phyloP scores from a whole-genome alignment of 2,888 invertebrate genomes.

The Hecatera dysodea region DNA sequence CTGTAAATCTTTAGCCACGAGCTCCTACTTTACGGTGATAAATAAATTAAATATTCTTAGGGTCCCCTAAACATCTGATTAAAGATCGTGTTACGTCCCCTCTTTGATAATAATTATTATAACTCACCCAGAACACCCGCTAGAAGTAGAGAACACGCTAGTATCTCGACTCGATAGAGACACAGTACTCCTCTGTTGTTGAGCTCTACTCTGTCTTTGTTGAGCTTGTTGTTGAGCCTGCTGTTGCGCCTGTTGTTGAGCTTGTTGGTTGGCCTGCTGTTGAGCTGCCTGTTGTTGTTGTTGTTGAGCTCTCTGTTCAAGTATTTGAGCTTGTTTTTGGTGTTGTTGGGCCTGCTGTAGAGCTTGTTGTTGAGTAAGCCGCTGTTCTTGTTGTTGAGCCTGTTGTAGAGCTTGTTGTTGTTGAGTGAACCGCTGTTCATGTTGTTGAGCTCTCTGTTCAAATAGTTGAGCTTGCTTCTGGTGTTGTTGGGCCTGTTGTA shows the following conservation, averaged over 20 bases:
- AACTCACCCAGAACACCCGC: conserved; percentile 85
- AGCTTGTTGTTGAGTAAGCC: conserved; percentile 54
- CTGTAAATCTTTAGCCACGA: too few relatives aligned
- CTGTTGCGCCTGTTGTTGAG: conserved; percentile 46
- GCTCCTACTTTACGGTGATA: too few relatives aligned
- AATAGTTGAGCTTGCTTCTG: conserved; percentile 25
- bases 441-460: conserved; percentile 14
- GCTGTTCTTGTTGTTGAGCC: conserved; percentile 44
- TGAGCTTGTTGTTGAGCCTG: conserved; percentile 49
- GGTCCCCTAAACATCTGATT: too few relatives aligned
- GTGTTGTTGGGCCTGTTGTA: conserved; percentile 56
- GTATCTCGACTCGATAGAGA: conserved; percentile 86
- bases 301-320: conserved; percentile 31
- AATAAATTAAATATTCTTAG: too few relatives aligned
- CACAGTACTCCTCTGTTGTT: conserved; percentile 73
- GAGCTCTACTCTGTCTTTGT: conserved; percentile 70
- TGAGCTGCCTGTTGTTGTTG: conserved; percentile 8
- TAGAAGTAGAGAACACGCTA: conserved; percentile 87
- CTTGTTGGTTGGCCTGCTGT: conserved; percentile 17
- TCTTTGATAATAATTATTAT: not conserved
- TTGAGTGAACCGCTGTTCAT: conserved; percentile 7
- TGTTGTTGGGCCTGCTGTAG: conserved; percentile 54
- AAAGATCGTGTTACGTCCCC: too few relatives aligned
- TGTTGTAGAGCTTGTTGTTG: conserved; percentile 15
- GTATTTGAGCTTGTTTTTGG: conserved; percentile 27